phyloP scores from a whole-genome alignment of 2,888 invertebrate species.

The Nudaria mundana region DNA sequence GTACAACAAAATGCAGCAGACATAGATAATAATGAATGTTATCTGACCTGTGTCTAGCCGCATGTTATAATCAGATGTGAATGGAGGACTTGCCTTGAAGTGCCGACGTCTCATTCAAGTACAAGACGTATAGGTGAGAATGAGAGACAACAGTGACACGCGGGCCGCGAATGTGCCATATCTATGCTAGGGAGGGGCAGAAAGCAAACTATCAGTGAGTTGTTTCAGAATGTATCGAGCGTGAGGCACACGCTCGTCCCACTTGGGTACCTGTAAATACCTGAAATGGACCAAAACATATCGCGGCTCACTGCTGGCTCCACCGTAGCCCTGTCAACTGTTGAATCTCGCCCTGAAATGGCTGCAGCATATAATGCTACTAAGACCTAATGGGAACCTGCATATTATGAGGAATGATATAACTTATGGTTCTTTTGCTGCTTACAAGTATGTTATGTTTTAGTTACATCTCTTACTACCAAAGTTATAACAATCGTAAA shows the following conservation, averaged over 20 bases:
- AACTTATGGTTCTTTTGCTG: slow-evolving; percentile 19
- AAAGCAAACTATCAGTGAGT: slow-evolving; percentile 82
- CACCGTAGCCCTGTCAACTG: slow-evolving; percentile 79
- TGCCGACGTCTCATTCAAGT: slow-evolving; percentile 81
- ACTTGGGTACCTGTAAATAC: slow-evolving; percentile 74
- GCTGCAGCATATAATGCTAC: slow-evolving; percentile 58
- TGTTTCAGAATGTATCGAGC: slow-evolving; percentile 65
- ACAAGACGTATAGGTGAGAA: slow-evolving; percentile 81
- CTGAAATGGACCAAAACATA: slow-evolving; percentile 76
- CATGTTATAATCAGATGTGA: slow-evolving; percentile 74
- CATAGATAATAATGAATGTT: slow-evolving; percentile 63
- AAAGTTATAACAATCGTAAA: slow-evolving; percentile 24
- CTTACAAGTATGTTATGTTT: slow-evolving; percentile 28
- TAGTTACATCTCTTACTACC: slow-evolving; percentile 32
- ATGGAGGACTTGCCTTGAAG: slow-evolving; percentile 79
- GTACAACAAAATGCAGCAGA: slow-evolving; percentile 64
- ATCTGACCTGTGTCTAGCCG: slow-evolving; percentile 77
- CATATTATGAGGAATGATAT: slow-evolving; percentile 27
- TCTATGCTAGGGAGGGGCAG: slow-evolving; percentile 82
- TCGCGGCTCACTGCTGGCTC: slow-evolving; percentile 74
- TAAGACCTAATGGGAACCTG: slow-evolving; percentile 61
- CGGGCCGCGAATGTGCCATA: slow-evolving; percentile 82
- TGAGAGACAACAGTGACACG: slow-evolving; percentile 82
- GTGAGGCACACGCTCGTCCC: slow-evolving; percentile 68
- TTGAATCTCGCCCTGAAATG: slow-evolving; percentile 79